phyloP scores from a whole-genome alignment of 2,888 invertebrate genomes.

The Nyleta sp. region DNA sequence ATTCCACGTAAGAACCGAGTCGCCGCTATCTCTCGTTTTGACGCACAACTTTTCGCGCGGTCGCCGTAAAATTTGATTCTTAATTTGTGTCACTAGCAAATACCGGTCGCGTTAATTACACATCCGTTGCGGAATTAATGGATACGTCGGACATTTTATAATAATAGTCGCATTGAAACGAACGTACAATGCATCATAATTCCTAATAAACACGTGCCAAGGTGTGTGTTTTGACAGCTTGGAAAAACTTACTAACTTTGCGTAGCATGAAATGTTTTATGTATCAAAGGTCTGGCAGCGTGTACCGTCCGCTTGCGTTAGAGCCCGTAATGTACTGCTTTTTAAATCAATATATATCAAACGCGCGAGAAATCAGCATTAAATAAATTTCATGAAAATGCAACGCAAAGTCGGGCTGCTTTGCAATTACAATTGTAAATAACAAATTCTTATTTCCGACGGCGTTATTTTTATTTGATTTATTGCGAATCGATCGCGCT shows the following conservation, averaged over 20 bases:
- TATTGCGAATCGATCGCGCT: slow-evolving; percentile 39
- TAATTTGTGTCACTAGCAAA: too few relatives aligned
- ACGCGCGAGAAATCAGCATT: slow-evolving; percentile 17
- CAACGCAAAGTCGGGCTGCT: slow-evolving; percentile 4
- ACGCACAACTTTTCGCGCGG: too few relatives aligned
- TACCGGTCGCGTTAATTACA: slow-evolving; percentile 48
- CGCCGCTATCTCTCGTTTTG: too few relatives aligned
- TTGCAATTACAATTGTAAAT: slow-evolving; percentile 51
- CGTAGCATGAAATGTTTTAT: slow-evolving; percentile 50
- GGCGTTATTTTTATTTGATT: slow-evolving; percentile 44
- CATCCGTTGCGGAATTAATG: slow-evolving; percentile 37
- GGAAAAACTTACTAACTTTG: slow-evolving; percentile 25
- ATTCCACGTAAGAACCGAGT: too few relatives aligned
- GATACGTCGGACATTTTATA: slow-evolving; percentile 42
- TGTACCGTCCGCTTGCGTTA: slow-evolving; percentile 13
- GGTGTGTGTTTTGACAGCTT: slow-evolving; percentile 57
- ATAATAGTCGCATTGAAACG: slow-evolving; percentile 28
- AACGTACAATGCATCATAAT: slow-evolving; percentile 37
- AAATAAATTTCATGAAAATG: slow-evolving; percentile 48
- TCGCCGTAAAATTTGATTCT: too few relatives aligned
- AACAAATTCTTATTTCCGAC: slow-evolving; percentile 29
- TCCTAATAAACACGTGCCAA: slow-evolving; percentile 56
- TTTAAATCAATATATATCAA: slow-evolving; percentile 50
- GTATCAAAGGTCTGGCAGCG: slow-evolving; percentile 25
- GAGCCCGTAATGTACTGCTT: slow-evolving; percentile 41